Evolutionary conservation across 2,113 vertebrate species (phyloP).

Genomic region (Hemicordylus capensis): DNA sequence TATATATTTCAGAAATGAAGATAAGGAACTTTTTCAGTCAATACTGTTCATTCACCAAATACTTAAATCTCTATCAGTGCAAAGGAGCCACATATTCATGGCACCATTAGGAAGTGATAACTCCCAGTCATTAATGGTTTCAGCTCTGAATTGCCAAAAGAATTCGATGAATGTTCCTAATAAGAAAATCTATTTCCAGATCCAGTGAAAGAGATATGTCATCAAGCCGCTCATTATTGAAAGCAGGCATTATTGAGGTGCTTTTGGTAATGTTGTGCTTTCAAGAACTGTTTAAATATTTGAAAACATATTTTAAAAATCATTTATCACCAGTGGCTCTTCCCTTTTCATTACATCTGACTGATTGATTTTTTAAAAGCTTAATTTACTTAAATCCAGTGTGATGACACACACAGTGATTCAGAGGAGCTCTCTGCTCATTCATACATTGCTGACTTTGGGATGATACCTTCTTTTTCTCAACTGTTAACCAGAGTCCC

Average conservation of each 20-base stretch:
- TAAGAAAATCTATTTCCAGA: constrained; percentile 61
- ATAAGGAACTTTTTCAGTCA: constrained; percentile 39
- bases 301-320: constrained; percentile 46
- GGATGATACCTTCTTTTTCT: not conserved
- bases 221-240: constrained; percentile 32
- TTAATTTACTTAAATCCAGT: constrained; percentile 24
- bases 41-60: constrained; percentile 43
- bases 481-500: not conserved
- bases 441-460: constrained; percentile 12
- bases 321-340: constrained; percentile 28
- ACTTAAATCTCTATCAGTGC: constrained; percentile 14
- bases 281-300: constrained; percentile 16
- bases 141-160: constrained; percentile 49
- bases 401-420: constrained; percentile 6
- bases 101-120: constrained; percentile 48
- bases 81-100: constrained; percentile 56
- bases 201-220: constrained; percentile 45
- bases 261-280: constrained; percentile 35
- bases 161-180: constrained; percentile 63
- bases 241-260: constrained; percentile 39
- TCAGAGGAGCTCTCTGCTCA: constrained; percentile 34
- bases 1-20: constrained; percentile 37
- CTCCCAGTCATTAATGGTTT: constrained; percentile 55
- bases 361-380: constrained; percentile 26
- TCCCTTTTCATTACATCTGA: constrained; percentile 12